Evolutionary conservation across 2,888 invertebrate genomes (phyloP), one percentile per base, ranked within the genome.

Genomic region (Meta bourneti): DNA sequence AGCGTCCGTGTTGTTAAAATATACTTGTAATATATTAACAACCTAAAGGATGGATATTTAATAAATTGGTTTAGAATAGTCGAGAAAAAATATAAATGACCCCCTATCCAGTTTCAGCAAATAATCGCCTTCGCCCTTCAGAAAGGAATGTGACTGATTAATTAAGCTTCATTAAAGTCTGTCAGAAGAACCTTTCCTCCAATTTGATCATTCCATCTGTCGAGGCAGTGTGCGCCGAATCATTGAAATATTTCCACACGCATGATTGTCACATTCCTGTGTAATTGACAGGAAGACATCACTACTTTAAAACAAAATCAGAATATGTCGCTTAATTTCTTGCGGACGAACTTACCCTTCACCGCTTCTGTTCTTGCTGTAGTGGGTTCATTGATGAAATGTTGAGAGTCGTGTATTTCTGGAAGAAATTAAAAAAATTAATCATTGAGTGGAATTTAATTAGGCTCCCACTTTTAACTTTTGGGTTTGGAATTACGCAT

Each of bases 351-450:
- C 85, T 81, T 78, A 92, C 92, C 92, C 81, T 92, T 92, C 11
- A 92, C 77, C 34, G 89, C 89, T 89, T 92, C 92, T 71, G 89
- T 89, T 78, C 89, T 69, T 13, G 89, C 89, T 69, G 92, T 92
- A 51, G 92, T 92, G 19, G 92, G 89, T 16, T 89, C 89, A 86
- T 89, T 92, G 74, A 92, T 92, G 49, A 92, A 92, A 86, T 92
- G 92, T 51, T 92, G 84, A 1, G 92, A 92, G 51, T 92, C 89
- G 49, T 92, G 89, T 54, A 92, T 92, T 92, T 92, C 92, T 92
- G 88, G 54, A 89, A 92, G 69, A 84, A 20, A 49, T 70, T 19
- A 78, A 71, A 34, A 79, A 70, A 48, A 9, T 48, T 52, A 7
- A 72, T 71, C 71, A 34, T 70, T 81, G 34, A 51, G 77, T 13